Base-by-base conservation (phyloP, 2,888 invertebrate genomes). In the Pachydiplax longipennis region DNA sequence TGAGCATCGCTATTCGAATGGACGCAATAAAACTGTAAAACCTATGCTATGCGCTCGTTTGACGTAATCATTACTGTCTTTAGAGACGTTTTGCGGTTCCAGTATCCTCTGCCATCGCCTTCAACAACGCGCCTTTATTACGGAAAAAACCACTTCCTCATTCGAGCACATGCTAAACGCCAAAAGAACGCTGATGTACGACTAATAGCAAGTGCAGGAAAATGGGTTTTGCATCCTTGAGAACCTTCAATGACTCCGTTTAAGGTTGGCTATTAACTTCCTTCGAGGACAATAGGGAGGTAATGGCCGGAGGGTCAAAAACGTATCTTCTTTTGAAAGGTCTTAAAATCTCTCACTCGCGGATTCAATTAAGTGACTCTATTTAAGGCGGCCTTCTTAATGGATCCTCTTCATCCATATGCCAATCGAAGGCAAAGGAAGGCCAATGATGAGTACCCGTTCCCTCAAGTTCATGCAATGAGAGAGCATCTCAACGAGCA, bases 361-460 rank as follows among this genome's bases (percentile, higher is more conserved):
- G 40, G 81, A 81, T 81, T 81, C 81, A 81, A 81, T 81, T 81
- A 81, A 81, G 81, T 22, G 81, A 22, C 81, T 81, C 37, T 81
- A 81, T 40, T 13, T 37, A 37, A 37, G 37, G 44, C 37, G 80
- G 18, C 6, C 80, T 35, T 18, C 37, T 81, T 37, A n/a, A 31
- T 73, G 73, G 8, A 15, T 15, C 61, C 73, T 31, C 73, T 31
- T 73, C 31, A 31, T 31, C 73, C 22, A 65, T n/a, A n/a, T 44
- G 65, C 65, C 31, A 25, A 31, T 73, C 73, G 31, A 25, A 31
- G 31, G 0, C 73, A 25, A 31, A 31, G 25, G 73, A 73, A 25
- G 73, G 73, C 22, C 73, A 73, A 73, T 73, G 73, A 31, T 31
- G 73, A 73, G 31, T 65, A n/a, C 65, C 25, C 65, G 25, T 25